A percentile compares a stretch with the other conserved stretches of the same genome.
Evolutionary conservation across 2,113 vertebrate species (phyloP).

Genomic region (Thunnus maccoyii): DNA sequence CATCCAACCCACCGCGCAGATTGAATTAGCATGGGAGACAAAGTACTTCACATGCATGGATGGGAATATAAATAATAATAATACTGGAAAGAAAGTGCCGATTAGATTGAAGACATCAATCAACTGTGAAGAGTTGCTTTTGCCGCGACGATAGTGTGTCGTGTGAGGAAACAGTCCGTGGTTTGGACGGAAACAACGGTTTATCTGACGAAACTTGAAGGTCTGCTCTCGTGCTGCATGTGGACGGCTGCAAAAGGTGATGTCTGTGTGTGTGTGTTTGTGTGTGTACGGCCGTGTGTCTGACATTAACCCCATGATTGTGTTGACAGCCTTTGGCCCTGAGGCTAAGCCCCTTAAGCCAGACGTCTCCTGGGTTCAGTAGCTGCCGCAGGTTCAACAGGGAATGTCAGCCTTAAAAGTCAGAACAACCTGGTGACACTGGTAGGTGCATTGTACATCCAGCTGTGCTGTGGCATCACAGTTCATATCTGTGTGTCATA

Average conservation of each 20-base stretch:
- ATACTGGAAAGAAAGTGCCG: constrained; percentile 48
- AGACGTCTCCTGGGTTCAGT: constrained; percentile 53
- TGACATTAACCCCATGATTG: constrained; percentile 68
- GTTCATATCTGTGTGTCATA: constrained; percentile 14
- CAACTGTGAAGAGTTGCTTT: constrained; percentile 13
- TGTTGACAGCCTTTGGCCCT: constrained; percentile 57
- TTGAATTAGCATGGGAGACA: constrained; percentile 61
- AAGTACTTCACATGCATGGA: constrained; percentile 53
- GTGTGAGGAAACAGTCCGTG: constrained; percentile 17
- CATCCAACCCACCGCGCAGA: constrained; percentile 56
- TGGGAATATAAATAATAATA: constrained; percentile 68
- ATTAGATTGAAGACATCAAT: constrained; percentile 70
- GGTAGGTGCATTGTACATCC: constrained; percentile 13
- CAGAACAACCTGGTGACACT: constrained; percentile 34
- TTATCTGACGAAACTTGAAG: constrained; percentile 33
- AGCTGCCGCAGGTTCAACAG: constrained; percentile 44
- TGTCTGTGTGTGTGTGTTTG: constrained; percentile 17
- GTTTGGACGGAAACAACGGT: constrained; percentile 21
- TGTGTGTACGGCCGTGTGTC: constrained; percentile 37
- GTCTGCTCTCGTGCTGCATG: constrained; percentile 26
- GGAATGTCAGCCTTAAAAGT: constrained; percentile 60
- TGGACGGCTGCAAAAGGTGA: constrained; percentile 39
- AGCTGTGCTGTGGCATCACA: constrained; percentile 25
- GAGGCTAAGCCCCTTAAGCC: constrained; percentile 48
- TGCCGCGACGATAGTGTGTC: not conserved